These are phyloP conservation scores for Pachypanchax playfairii DNA, from an alignment of 2,113 vertebrate species.

Conservation along the genomic window DNA sequence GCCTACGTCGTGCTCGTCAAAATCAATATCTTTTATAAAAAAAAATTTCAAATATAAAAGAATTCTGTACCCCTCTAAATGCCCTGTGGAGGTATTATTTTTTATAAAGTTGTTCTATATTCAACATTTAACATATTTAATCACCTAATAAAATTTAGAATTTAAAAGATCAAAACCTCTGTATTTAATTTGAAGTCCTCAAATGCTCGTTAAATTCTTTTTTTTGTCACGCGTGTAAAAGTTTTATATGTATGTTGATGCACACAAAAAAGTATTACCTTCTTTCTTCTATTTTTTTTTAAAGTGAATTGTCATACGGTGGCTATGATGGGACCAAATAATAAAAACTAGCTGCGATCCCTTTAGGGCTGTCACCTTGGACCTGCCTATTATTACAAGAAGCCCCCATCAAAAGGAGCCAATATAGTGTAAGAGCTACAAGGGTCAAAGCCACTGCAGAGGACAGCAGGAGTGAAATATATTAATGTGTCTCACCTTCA, in stretches of 20 bases:
- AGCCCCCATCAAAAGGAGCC: slow-evolving; percentile 5
- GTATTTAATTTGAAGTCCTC: too few species aligned
- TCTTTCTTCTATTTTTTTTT: neutral
- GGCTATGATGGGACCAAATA: slow-evolving; percentile 1
- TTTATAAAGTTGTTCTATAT: too few species aligned
- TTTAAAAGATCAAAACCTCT: too few species aligned
- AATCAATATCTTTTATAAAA: too few species aligned
- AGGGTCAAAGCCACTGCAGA: slow-evolving; percentile 1
- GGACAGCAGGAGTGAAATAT: neutral
- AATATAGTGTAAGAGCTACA: neutral
- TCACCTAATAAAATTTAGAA: too few species aligned
- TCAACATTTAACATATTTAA: too few species aligned
- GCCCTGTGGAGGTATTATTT: too few species aligned
- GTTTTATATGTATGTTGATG: too few species aligned
- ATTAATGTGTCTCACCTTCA: neutral
- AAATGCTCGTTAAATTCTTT: neutral
- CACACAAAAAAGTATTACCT: neutral
- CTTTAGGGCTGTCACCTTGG: slow-evolving; percentile 1
- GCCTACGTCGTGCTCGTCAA: too few species aligned
- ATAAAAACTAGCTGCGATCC: neutral
- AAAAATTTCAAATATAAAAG: too few species aligned
- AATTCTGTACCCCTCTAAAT: too few species aligned
- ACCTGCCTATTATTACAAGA: slow-evolving; percentile 9
- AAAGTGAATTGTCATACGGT: slow-evolving; percentile 22
- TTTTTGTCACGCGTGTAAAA: too few species aligned